These are phyloP conservation scores for Anoplophora glabripennis DNA, from an alignment of 1,140 invertebrate species.

Conservation along the genomic window DNA sequence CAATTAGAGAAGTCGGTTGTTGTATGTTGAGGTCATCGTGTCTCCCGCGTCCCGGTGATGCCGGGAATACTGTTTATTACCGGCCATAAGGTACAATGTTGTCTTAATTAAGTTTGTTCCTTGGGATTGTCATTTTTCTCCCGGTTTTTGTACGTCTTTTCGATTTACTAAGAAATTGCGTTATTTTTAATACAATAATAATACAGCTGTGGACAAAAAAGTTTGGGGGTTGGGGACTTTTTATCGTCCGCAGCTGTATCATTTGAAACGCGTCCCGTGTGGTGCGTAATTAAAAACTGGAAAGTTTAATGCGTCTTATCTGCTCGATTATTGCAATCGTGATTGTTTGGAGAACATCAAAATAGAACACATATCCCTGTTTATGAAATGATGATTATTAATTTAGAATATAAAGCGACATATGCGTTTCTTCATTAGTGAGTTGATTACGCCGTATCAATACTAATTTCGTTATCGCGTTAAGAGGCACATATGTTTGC, in stretches of 20 bases:
- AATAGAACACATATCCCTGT: neutral
- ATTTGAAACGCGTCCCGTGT: too few relatives aligned
- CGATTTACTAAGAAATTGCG: neutral
- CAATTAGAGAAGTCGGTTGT: constrained; percentile 35
- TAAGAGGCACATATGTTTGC: constrained; percentile 47
- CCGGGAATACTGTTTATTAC: constrained; percentile 21
- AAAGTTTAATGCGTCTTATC: neutral
- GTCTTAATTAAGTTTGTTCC: constrained; percentile 13
- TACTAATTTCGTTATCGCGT: constrained; percentile 47
- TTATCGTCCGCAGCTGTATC: too few relatives aligned
- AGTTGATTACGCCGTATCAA: constrained; percentile 47
- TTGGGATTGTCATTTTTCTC: neutral
- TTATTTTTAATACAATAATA: too few relatives aligned
- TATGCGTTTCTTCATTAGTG: constrained; percentile 47
- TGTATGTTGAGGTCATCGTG: constrained; percentile 26
- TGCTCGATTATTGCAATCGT: neutral
- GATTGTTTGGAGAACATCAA: constrained; percentile 1
- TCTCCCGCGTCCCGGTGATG: constrained; percentile 12
- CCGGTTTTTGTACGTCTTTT: neutral
- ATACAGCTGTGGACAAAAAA: too few relatives aligned
- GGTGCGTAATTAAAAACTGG: too few relatives aligned
- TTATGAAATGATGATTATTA: constrained; percentile 31
- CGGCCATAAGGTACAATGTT: neutral
- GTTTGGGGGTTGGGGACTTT: too few relatives aligned
- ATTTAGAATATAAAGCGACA: constrained; percentile 34